A percentile compares a stretch with the other conserved stretches of the same genome.
Evolutionary conservation across 2,888 invertebrate species (phyloP).

Genomic region (Ornithoptera alexandrae): DNA sequence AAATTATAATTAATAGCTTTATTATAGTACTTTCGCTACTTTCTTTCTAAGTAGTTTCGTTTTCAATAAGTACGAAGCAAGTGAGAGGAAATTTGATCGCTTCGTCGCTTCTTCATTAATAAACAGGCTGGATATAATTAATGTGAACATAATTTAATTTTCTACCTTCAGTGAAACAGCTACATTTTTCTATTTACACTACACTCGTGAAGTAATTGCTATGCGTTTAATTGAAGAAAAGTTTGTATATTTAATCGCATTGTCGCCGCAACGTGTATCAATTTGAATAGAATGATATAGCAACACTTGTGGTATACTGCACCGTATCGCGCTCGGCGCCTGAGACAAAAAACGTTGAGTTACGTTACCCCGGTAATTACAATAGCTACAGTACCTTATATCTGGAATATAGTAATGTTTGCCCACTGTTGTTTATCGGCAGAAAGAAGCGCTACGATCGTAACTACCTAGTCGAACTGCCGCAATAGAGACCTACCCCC

Average conservation of each 20-base stretch:
- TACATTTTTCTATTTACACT: neutral
- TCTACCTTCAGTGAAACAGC: neutral
- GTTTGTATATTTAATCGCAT: neutral
- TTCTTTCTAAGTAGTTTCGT: neutral
- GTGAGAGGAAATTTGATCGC: neutral
- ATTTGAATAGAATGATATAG: no score
- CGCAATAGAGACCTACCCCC: no score
- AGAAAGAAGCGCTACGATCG: no score
- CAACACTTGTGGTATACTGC: no score
- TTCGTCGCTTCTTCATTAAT: neutral
- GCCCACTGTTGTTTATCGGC: no score
- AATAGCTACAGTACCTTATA: no score
- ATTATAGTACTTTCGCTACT: neutral
- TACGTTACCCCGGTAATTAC: no score
- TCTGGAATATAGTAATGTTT: no score
- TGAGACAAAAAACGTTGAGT: no score
- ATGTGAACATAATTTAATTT: neutral
- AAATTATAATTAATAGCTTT: neutral
- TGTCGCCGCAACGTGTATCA: neutral
- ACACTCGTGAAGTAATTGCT: neutral
- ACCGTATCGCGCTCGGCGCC: no score
- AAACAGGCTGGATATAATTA: neutral
- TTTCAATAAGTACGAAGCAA: neutral
- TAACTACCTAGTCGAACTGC: no score
- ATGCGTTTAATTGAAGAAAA: neutral